Conservation (phyloP, 2,888 invertebrate genomes). For the Hirudinaria manillensis region DNA sequence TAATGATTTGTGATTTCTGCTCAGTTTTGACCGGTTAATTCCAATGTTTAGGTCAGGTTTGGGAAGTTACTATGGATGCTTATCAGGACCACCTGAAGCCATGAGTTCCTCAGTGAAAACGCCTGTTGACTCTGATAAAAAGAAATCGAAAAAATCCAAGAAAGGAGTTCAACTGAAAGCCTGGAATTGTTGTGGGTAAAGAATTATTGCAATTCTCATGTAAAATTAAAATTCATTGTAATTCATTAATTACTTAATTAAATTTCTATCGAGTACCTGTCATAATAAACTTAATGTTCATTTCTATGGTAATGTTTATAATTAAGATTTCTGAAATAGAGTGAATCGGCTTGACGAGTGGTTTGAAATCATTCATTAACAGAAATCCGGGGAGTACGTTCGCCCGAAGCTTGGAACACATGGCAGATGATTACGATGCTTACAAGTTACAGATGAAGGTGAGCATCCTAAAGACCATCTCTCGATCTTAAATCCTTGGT, state of each 20-base stretch:
- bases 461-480: conserved; percentile 31
- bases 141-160: neutral
- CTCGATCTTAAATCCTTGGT: neutral
- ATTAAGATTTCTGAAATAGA: too few species aligned
- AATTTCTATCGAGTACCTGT: too few species aligned
- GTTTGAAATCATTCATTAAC: neutral
- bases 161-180: neutral
- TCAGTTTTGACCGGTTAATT: neutral
- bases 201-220: neutral
- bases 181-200: conserved; percentile 3
- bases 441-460: conserved; percentile 47
- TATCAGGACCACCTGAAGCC: conserved; percentile 2
- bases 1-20: neutral
- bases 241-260: neutral
- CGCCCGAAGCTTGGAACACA: conserved; percentile 48
- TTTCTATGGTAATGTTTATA: too few species aligned
- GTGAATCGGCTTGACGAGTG: too few species aligned
- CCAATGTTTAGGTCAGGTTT: neutral
- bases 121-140: neutral
- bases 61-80: conserved; percentile 22
- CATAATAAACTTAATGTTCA: too few species aligned
- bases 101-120: neutral
- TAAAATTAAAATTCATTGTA: neutral
- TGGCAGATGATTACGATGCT: conserved; percentile 48
- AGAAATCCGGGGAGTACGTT: conserved; percentile 41